Conservation (phyloP, 2,888 invertebrate species). For the Dasysyrphus tricinctus region DNA sequence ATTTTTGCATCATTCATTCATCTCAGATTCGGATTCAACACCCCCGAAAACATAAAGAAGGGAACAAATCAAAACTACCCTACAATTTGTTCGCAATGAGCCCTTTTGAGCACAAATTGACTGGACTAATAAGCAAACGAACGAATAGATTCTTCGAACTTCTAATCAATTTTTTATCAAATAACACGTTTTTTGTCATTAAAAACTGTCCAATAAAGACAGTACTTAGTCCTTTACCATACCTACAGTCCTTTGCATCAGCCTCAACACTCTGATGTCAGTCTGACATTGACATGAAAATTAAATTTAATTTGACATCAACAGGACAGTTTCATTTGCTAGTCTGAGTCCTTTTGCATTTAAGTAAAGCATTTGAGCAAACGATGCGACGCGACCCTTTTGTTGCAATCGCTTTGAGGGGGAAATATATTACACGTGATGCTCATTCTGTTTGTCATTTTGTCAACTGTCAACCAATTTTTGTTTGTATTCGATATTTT, state of each 20-base stretch:
- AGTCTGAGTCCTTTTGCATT: conserved; percentile 20
- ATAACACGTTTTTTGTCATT: too few species aligned
- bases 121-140: too few species aligned
- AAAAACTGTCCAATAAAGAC: not conserved
- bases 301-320: conserved; percentile 55
- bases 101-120: too few species aligned
- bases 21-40: too few species aligned
- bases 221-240: not conserved
- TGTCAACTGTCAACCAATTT: conserved; percentile 12
- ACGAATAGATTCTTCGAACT: not conserved
- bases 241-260: not conserved
- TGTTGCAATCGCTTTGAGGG: not conserved
- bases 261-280: not conserved
- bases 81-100: too few species aligned
- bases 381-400: conserved; percentile 12
- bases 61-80: too few species aligned
- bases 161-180: too few species aligned
- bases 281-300: conserved; percentile 46
- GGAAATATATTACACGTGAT: not conserved
- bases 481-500: conserved; percentile 13
- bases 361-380: conserved; percentile 19
- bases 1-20: too few species aligned
- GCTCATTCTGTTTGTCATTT: conserved; percentile 4
- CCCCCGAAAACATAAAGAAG: too few species aligned
- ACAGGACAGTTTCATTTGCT: conserved; percentile 20